Evolutionary conservation across 2,888 invertebrate species (phyloP).

Genomic region (Eudasyphora cyanicolor): DNA sequence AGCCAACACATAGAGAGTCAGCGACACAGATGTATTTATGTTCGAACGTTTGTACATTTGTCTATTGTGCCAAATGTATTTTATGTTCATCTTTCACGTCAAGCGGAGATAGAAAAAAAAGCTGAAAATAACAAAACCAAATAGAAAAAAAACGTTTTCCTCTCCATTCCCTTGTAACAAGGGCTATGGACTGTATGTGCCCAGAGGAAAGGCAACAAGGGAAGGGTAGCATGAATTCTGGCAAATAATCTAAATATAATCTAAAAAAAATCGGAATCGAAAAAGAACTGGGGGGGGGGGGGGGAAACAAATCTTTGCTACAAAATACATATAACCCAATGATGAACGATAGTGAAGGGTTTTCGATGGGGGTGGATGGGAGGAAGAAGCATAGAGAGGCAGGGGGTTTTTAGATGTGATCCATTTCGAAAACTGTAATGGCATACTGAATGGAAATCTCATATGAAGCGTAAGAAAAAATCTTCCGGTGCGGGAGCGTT

Average conservation of each 20-base stretch:
- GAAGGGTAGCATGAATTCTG: background rate
- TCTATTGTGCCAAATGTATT: constrained; percentile 47
- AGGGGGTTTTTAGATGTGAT: background rate
- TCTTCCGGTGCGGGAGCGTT: constrained; percentile 41
- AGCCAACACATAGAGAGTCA: background rate
- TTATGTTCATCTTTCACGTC: constrained; percentile 38
- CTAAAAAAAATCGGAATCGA: constrained; percentile 29
- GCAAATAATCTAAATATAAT: constrained; percentile 41
- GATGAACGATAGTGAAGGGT: background rate
- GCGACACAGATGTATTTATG: background rate
- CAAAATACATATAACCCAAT: constrained; percentile 40
- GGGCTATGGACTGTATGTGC: constrained; percentile 7
- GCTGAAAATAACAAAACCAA: constrained; percentile 25
- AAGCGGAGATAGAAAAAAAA: constrained; percentile 8
- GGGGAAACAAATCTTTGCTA: constrained; percentile 41
- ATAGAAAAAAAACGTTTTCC: constrained; percentile 1
- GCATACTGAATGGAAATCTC: background rate
- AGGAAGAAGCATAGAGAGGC: no score
- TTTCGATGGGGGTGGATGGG: background rate
- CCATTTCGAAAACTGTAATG: no score
- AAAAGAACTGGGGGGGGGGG: no score
- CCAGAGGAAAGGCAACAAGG: background rate
- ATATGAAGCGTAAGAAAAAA: constrained; percentile 51
- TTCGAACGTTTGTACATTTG: background rate
- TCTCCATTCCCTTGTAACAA: constrained; percentile 23